phyloP scores from a whole-genome alignment of 2,888 invertebrate genomes.

The Rhynchonema sp. region DNA sequence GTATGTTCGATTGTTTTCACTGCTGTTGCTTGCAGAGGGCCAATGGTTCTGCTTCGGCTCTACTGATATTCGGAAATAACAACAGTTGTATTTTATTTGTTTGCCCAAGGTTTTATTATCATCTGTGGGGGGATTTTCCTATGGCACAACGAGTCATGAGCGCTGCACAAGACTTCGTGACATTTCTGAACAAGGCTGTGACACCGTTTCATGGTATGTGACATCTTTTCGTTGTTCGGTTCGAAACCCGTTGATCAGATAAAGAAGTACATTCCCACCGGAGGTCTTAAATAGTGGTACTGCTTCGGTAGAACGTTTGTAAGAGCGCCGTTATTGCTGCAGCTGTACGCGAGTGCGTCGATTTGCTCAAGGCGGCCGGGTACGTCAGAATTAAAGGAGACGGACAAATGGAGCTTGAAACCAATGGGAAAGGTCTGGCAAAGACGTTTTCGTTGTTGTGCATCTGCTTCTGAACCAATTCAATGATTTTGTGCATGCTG shows the following conservation, averaged over 20 bases:
- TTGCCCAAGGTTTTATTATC: too few relatives aligned
- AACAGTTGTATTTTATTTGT: too few relatives aligned
- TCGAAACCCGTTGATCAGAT: background rate
- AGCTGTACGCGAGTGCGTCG: slow-evolving; percentile 32
- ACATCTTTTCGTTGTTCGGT: background rate
- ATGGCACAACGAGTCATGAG: too few relatives aligned
- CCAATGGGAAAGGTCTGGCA: slow-evolving; percentile 26
- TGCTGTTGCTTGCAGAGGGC: too few relatives aligned
- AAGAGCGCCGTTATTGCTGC: too few relatives aligned
- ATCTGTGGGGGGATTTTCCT: too few relatives aligned
- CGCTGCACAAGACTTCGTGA: slow-evolving; percentile 28
- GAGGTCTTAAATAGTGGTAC: too few relatives aligned
- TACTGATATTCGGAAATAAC: too few relatives aligned
- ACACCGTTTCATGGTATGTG: slow-evolving; percentile 33
- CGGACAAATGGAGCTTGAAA: slow-evolving; percentile 31
- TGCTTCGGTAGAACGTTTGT: too few relatives aligned
- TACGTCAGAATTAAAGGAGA: slow-evolving; percentile 32
- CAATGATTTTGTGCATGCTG: background rate
- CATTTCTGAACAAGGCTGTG: slow-evolving; percentile 33
- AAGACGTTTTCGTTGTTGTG: background rate
- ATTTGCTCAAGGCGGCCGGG: slow-evolving; percentile 29
- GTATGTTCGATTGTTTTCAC: too few relatives aligned
- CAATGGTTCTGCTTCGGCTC: too few relatives aligned
- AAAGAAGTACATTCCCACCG: too few relatives aligned
- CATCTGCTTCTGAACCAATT: background rate